Evolutionary conservation across 2,888 invertebrate genomes (phyloP).

Genomic region (Apodemia duryi): DNA sequence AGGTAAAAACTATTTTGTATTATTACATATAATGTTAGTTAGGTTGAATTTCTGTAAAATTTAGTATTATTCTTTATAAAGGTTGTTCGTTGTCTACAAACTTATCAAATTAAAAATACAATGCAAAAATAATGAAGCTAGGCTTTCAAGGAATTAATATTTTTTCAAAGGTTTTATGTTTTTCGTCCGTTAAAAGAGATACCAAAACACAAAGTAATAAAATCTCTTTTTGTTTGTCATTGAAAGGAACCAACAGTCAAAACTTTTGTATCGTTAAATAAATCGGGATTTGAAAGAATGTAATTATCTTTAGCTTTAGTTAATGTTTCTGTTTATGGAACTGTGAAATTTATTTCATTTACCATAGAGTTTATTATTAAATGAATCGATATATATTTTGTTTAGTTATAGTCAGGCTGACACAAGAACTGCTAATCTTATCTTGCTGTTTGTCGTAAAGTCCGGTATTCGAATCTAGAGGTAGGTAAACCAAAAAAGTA

Average conservation of each 20-base stretch:
- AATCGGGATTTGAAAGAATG: neutral
- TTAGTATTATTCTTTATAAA: neutral
- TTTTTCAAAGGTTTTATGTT: constrained; percentile 1
- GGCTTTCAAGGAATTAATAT: neutral
- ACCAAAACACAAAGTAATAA: neutral
- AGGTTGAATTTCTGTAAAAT: neutral
- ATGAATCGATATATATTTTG: too few relatives aligned
- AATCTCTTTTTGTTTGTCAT: neutral
- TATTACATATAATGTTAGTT: too few relatives aligned
- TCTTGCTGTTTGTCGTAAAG: too few relatives aligned
- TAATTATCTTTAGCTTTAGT: constrained; percentile 1
- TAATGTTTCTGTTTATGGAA: neutral
- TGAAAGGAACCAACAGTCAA: neutral
- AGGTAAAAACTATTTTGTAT: too few relatives aligned
- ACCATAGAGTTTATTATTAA: too few relatives aligned
- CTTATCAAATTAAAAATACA: constrained; percentile 14
- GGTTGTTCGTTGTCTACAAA: neutral
- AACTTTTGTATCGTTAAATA: constrained; percentile 2
- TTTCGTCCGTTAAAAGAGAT: neutral
- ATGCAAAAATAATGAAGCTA: constrained; percentile 4
- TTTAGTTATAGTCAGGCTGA: too few relatives aligned
- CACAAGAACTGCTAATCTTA: too few relatives aligned
- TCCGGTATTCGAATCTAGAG: too few relatives aligned
- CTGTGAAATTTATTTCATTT: neutral
- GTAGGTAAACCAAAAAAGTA: too few relatives aligned